A percentile compares a stretch with the other conserved stretches of the same genome.
phyloP scores from a whole-genome alignment of 2,888 invertebrate species.

The Ichneumoninae sp. region DNA sequence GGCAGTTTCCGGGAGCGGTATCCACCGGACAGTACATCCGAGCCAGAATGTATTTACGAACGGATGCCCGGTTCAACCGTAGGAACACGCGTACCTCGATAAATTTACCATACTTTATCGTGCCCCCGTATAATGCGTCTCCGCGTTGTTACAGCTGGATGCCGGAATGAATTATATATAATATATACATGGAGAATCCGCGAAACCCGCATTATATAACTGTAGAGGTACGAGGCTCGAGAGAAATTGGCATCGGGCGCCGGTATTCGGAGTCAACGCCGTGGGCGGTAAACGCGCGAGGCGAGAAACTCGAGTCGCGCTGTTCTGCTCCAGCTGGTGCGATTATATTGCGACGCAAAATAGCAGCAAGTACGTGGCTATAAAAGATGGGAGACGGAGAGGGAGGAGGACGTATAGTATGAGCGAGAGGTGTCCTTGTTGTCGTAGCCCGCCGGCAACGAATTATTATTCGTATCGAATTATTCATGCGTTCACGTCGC shows the following conservation, averaged over 20 bases:
- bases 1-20: background rate
- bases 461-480: conserved; percentile 57
- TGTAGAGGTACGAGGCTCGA: background rate
- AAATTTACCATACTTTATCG: conserved; percentile 79
- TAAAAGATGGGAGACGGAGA: background rate
- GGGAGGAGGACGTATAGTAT: background rate
- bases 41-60: conserved; percentile 53
- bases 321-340: conserved; percentile 30
- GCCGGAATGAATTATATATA: conserved; percentile 54
- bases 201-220: conserved; percentile 15
- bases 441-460: conserved; percentile 33
- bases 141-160: conserved; percentile 57
- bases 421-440: conserved; percentile 16
- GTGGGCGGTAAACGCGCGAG: conserved; percentile 24
- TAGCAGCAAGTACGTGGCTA: conserved; percentile 33
- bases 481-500: conserved; percentile 43
- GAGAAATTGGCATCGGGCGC: conserved; percentile 30
- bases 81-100: conserved; percentile 67
- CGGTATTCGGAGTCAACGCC: conserved; percentile 14
- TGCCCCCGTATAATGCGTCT: conserved; percentile 71
- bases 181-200: conserved; percentile 26
- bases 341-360: conserved; percentile 46
- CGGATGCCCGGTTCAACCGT: conserved; percentile 33
- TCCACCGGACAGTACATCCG: conserved; percentile 39
- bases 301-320: conserved; percentile 22